Base-by-base conservation (phyloP, 2,888 invertebrate genomes). In the Heliconius charithonia region DNA sequence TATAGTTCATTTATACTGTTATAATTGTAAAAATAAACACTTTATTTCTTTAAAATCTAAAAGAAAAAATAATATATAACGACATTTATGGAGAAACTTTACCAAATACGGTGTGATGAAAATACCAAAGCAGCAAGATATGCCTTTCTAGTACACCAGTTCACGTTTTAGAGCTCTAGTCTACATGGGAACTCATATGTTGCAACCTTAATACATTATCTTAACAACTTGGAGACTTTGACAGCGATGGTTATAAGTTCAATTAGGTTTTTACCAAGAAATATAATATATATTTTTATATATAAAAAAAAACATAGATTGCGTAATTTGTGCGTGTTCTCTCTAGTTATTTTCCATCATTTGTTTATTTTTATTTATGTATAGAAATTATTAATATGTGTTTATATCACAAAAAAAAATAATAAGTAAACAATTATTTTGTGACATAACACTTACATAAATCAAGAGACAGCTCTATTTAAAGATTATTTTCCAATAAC, bases 131-230 rank as follows among this genome's bases (percentile, higher is more conserved):
- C n/a, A 62, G 73, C 63, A 37, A 74, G 63, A 74, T 74, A 74
- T 65, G 62, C 74, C 74, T 74, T 74, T 74, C 74, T 74, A 65
- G 74, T 72, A 59, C 56, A 72, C 59, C 37, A 37, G 72, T 72
- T 72, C 59, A 59, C 72, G 59, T 37, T 59, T 7, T 37, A n/a
- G 16, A 32, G 63, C 74, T 65, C 29, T 45, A 65, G 74, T 74
- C 74, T 74, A 74, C 74, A 74, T 74, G 74, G n/a, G 65, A 74
- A 74, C 74, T 74, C 29, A 45, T 19, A 74, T 74, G 74, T 74
- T 65, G 74, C 74, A 74, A 74, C 65, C 72, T 72, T 59, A 72
- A 56, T 65, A 45, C 63, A 74, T 74, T 74, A 74, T 65, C 65
- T 45, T 9, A 74, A 22, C 45, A 19, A 37, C 12, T n/a, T 6